phyloP scores from a whole-genome alignment of 2,888 invertebrate species.

The Byasa hedistus region DNA sequence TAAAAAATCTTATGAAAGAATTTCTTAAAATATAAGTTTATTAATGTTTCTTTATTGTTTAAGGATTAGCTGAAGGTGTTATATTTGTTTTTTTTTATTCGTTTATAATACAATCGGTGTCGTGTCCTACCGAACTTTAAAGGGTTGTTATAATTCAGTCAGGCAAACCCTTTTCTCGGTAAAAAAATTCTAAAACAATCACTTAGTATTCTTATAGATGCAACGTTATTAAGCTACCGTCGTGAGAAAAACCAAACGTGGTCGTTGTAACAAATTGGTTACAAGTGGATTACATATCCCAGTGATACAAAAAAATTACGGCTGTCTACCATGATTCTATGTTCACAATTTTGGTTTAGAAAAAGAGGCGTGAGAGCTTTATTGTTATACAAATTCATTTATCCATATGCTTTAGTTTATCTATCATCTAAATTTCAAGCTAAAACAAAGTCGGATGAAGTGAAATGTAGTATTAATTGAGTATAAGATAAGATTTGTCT shows the following conservation, averaged over 20 bases:
- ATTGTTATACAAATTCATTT: conserved; percentile 4
- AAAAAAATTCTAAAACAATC: conserved; percentile 16
- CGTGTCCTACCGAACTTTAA: background rate
- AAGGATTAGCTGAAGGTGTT: background rate
- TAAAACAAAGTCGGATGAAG: too few relatives aligned
- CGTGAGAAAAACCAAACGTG: conserved; percentile 41
- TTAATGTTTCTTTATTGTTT: too few relatives aligned
- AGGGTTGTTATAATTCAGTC: conserved; percentile 25
- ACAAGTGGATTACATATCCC: conserved; percentile 30
- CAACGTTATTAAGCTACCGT: conserved; percentile 42
- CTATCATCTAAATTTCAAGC: too few relatives aligned
- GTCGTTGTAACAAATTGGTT: conserved; percentile 37
- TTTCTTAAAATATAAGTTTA: too few relatives aligned
- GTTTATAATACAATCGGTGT: background rate
- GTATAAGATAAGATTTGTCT: too few relatives aligned
- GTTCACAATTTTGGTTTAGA: conserved; percentile 18
- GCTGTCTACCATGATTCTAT: conserved; percentile 15
- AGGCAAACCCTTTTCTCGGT: conserved; percentile 12
- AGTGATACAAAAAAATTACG: conserved; percentile 27
- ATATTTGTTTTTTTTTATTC: background rate
- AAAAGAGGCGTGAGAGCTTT: conserved; percentile 24
- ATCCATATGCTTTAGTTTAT: background rate
- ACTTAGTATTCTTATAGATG: conserved; percentile 39
- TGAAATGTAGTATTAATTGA: too few relatives aligned
- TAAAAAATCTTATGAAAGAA: too few relatives aligned